Percentiles rank a stretch among this genome's conserved stretches.
Evolutionary conservation across 2,113 vertebrate species (phyloP).

Genomic region (Hylia prasina): DNA sequence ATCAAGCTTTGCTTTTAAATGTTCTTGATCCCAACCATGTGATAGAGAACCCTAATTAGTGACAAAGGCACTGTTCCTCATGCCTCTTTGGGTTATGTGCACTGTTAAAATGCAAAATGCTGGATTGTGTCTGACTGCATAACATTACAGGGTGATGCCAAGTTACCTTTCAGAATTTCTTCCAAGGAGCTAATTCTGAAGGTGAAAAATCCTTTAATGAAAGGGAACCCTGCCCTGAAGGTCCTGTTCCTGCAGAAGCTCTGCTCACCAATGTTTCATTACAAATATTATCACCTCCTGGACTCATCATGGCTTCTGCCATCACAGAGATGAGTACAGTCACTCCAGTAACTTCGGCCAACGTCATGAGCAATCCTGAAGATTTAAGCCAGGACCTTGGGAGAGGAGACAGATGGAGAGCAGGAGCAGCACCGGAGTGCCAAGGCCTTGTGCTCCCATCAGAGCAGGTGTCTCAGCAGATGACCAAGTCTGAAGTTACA

Average conservation of each 20-base stretch:
- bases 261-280: not conserved
- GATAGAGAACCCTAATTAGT: not conserved
- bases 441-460: not conserved
- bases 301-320: not conserved
- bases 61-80: not conserved
- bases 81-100: rapidly evolving
- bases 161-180: not conserved
- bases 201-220: not conserved
- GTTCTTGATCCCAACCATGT: not conserved
- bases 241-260: not conserved
- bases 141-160: not conserved
- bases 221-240: not conserved
- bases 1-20: not conserved
- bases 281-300: not conserved
- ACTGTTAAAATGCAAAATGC: not conserved
- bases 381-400: not conserved
- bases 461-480: not conserved
- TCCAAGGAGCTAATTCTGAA: not conserved
- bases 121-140: not conserved
- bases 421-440: not conserved
- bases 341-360: not conserved
- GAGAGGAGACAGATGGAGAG: not conserved
- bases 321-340: not conserved
- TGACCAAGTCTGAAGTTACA: not conserved
- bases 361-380: not conserved